phyloP scores from a whole-genome alignment of 2,888 invertebrate genomes.

The Ypsolopha scabrella region DNA sequence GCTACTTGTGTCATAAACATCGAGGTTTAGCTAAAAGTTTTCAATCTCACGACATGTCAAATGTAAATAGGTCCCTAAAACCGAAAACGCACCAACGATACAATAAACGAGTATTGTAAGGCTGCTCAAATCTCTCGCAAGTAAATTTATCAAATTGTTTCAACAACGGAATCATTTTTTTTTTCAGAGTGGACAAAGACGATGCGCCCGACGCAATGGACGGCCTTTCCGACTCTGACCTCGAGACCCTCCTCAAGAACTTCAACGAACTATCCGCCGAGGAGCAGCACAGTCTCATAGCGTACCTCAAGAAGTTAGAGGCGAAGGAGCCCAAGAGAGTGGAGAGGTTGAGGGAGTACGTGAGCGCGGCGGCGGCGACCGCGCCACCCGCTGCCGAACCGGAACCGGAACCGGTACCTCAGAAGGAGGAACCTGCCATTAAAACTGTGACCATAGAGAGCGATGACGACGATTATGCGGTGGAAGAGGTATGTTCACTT shows the following conservation, averaged over 20 bases:
- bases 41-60: no score
- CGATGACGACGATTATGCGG: slow-evolving; percentile 85
- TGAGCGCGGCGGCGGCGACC: slow-evolving; percentile 57
- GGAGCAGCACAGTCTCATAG: slow-evolving; percentile 86
- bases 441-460: slow-evolving; percentile 53
- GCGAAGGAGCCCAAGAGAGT: slow-evolving; percentile 82
- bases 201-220: slow-evolving; percentile 72
- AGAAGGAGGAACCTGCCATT: not conserved
- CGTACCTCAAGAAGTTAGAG: slow-evolving; percentile 83
- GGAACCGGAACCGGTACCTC: not conserved
- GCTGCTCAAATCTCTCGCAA: not conserved
- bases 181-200: slow-evolving; percentile 30
- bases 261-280: slow-evolving; percentile 81
- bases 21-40: no score
- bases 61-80: no score
- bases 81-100: not conserved
- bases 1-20: no score
- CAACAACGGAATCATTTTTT: not conserved
- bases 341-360: slow-evolving; percentile 80
- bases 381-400: slow-evolving; percentile 2
- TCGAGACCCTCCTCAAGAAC: slow-evolving; percentile 84
- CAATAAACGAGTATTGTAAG: no score
- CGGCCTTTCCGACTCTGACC: slow-evolving; percentile 81
- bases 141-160: not conserved
- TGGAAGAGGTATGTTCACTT: slow-evolving; percentile 72